Percentiles rank a stretch among this genome's conserved stretches.
phyloP scores from a whole-genome alignment of 2,113 vertebrate species.

The Solenodon paradoxus region DNA sequence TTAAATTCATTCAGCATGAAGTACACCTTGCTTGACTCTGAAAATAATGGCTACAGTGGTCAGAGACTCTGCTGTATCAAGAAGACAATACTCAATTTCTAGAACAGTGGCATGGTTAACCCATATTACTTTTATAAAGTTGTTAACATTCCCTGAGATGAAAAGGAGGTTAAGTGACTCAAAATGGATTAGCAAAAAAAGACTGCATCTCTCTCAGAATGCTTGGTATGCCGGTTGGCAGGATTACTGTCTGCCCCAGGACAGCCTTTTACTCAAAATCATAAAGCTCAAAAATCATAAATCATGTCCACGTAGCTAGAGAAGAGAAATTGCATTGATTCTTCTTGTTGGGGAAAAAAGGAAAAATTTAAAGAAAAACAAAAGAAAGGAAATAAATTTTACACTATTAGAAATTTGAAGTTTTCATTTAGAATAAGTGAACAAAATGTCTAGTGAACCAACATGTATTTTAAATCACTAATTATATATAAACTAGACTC shows the following conservation, averaged over 20 bases:
- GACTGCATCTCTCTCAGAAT: neutral
- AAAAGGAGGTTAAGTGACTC: conserved; percentile 8
- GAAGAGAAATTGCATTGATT: neutral
- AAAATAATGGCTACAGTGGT: neutral
- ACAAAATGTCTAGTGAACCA: neutral
- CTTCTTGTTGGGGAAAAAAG: neutral
- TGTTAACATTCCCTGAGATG: conserved; percentile 24
- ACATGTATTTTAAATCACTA: neutral
- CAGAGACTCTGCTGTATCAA: neutral
- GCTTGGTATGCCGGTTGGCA: conserved; percentile 19
- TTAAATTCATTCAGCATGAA: neutral
- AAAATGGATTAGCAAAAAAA: conserved; percentile 36
- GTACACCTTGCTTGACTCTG: neutral
- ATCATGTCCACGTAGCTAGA: neutral
- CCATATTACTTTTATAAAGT: neutral
- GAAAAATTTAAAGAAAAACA: neutral
- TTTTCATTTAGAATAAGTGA: neutral
- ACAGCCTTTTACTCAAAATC: neutral
- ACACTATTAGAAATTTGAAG: neutral
- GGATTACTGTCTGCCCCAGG: neutral
- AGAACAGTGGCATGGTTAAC: neutral
- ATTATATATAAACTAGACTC: neutral
- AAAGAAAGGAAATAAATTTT: neutral
- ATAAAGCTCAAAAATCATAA: conserved; percentile 21
- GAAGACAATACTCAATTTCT: neutral